Evolutionary conservation across 2,888 invertebrate species (phyloP), one percentile per base, ranked within the genome.

Genomic region (Salpingus planirostris): DNA sequence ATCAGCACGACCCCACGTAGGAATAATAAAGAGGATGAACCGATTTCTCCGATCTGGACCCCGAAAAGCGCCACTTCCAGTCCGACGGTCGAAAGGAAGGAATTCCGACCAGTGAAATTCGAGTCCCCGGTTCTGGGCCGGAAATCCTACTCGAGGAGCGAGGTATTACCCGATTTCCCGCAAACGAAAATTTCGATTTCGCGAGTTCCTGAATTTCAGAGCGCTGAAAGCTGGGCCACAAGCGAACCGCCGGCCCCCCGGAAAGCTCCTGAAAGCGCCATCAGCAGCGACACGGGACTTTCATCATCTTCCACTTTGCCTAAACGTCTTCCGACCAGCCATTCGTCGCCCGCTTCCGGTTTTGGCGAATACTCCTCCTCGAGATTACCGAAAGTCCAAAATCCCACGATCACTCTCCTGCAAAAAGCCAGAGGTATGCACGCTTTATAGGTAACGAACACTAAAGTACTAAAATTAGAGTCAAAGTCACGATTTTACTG

Each of bases 351-450:
- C 1, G 69, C 72, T 22, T 72, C 77, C 27, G 79, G 78, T 43
- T 65, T 72, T 50, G 60, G 62, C 11, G 65, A 68, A 38, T 60
- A 64, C 33, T 44, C 52, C 2, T 38, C 45, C 6, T 50, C 63
- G 7, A 62, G 69, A 45, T 66, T 88, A 47, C 89, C 89, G 2
- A 73, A 76, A 49, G 85, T 82, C 2, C 88, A 88, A 65, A 89
- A 86, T 65, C 88, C 89, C 1, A 88, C 87, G 3, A 84, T 90
- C 49, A 89, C 88, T 1, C 67, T 90, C 22, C 70, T 90, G 38
- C 88, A 90, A 66, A 90, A 87, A 66, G 86, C 86, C 33, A 73
- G 89, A 80, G 89, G 90, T 89, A 68, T 40, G 31, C 29, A 31
- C 11, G 14, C 15, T 2, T 22, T 23, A 23, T 11, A 23, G 11